Evolutionary conservation across 2,113 vertebrate genomes (phyloP).

Genomic region (Triplophysa tibetana): DNA sequence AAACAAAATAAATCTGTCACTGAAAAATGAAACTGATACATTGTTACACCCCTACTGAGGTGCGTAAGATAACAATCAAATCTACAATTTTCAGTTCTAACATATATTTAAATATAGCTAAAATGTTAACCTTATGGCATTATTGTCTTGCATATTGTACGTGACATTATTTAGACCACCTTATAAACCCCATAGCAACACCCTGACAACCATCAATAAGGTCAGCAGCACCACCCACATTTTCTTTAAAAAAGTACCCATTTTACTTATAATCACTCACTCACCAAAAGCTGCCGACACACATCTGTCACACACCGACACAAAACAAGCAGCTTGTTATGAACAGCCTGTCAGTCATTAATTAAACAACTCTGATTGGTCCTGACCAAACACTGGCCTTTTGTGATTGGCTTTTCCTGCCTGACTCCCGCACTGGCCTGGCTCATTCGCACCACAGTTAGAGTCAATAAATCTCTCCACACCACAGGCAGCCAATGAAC

Average conservation of each 20-base stretch:
- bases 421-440: neutral
- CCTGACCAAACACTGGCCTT: constrained; percentile 16
- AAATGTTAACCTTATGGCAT: no score
- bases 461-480: constrained; percentile 46
- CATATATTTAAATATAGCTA: no score
- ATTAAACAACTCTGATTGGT: constrained; percentile 12
- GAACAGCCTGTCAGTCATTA: neutral
- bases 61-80: no score
- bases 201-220: neutral
- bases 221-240: neutral
- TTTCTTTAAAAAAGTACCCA: neutral
- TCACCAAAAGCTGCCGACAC: neutral
- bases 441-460: constrained; percentile 11
- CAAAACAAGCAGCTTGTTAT: constrained; percentile 4
- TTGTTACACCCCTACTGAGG: no score
- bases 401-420: constrained; percentile 29
- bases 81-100: no score
- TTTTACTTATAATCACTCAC: neutral
- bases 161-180: no score
- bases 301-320: neutral
- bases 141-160: no score
- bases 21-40: no score
- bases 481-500: constrained; percentile 31
- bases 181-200: neutral
- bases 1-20: no score